Evolutionary conservation across 2,113 vertebrate species (phyloP).

Genomic region (Brachyhypopomus gauderio): DNA sequence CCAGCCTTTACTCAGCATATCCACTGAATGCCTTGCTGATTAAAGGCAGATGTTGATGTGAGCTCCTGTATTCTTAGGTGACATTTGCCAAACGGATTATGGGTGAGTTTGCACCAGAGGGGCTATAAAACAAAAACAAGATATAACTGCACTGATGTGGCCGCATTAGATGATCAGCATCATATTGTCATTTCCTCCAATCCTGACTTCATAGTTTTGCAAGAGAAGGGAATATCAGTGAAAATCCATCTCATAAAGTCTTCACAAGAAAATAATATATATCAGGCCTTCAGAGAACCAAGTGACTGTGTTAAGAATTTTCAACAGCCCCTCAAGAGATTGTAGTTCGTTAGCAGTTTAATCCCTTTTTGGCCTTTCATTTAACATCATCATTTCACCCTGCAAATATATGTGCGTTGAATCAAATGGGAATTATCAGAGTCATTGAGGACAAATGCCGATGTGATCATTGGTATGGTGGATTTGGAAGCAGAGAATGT

Average conservation of each 20-base stretch:
- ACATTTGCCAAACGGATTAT: not conserved
- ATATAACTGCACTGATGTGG: too few species aligned
- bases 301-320: conserved; percentile 25
- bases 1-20: not conserved
- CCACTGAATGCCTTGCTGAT: not conserved
- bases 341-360: conserved; percentile 31
- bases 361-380: conserved; percentile 19
- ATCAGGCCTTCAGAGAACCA: conserved; percentile 1
- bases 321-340: conserved; percentile 13
- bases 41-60: not conserved
- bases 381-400: conserved; percentile 9
- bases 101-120: not conserved
- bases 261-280: not conserved
- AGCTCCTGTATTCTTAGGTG: not conserved
- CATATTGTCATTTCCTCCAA: too few species aligned
- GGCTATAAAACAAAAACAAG: not conserved
- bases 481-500: conserved; percentile 1
- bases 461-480: not conserved
- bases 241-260: too few species aligned
- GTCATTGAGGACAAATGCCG: not conserved
- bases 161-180: too few species aligned
- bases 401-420: not conserved
- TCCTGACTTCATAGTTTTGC: too few species aligned
- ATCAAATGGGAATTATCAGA: conserved; percentile 5
- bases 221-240: too few species aligned